A percentile compares a stretch with the other conserved stretches of the same genome.
Conservation (phyloP, 2,113 vertebrate species). For the Emydura subglobosa region DNA sequence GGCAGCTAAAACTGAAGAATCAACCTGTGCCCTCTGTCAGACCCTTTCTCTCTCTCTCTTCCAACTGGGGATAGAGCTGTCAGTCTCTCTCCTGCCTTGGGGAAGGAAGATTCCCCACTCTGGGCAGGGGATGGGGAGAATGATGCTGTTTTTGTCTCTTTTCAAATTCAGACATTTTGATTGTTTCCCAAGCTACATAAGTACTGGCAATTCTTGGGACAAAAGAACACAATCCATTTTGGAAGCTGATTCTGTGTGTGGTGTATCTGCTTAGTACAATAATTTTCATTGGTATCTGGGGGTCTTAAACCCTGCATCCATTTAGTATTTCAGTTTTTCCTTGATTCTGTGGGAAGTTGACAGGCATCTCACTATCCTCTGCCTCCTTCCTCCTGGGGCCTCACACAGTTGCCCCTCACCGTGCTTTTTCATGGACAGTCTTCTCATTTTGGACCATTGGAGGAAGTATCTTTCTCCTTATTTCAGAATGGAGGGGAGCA, state of each 20-base stretch:
- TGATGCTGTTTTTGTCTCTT: not conserved
- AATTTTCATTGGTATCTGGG: rapidly evolving
- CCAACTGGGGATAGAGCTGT: rapidly evolving
- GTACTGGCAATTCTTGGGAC: not conserved
- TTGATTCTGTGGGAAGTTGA: rapidly evolving
- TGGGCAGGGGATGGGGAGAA: not conserved
- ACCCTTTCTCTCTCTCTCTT: rapidly evolving
- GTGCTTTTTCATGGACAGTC: rapidly evolving
- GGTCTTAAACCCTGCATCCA: rapidly evolving
- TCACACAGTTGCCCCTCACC: rapidly evolving
- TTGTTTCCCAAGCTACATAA: not conserved
- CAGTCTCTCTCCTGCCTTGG: not conserved
- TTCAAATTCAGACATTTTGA: rapidly evolving
- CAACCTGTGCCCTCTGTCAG: not conserved
- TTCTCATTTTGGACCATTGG: rapidly evolving
- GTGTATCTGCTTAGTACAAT: not conserved
- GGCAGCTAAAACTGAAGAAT: not conserved
- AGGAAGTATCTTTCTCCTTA: rapidly evolving
- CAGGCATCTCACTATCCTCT: rapidly evolving
- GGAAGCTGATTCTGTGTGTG: not conserved
- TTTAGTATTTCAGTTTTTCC: rapidly evolving
- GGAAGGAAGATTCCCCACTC: not conserved
- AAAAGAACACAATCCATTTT: rapidly evolving
- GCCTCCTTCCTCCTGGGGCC: rapidly evolving
- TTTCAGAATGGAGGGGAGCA: rapidly evolving